Evolutionary conservation across 2,888 invertebrate genomes (phyloP).

Genomic region (Sinopyrophorus schimmeli): DNA sequence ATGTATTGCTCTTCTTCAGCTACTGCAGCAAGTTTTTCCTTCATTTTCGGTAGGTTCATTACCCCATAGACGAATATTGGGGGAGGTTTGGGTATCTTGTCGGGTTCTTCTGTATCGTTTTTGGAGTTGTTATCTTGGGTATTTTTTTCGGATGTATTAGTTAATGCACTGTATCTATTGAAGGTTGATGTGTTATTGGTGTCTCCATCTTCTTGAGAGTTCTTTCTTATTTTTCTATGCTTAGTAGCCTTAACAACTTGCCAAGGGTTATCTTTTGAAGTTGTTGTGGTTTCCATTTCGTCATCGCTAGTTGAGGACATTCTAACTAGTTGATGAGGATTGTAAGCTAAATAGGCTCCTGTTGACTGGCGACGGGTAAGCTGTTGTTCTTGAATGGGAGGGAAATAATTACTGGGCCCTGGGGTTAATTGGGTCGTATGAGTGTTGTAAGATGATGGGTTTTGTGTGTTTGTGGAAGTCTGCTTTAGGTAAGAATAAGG

Average conservation of each 20-base stretch:
- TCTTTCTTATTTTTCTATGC: conserved; percentile 14
- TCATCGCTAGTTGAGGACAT: conserved; percentile 10
- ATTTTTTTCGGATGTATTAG: conserved; percentile 6
- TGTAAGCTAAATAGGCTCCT: conserved; percentile 6
- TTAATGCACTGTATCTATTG: conserved; percentile 12
- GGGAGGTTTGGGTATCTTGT: conserved; percentile 14
- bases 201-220: neutral
- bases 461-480: too few relatives aligned
- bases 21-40: conserved; percentile 9
- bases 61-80: conserved; percentile 16
- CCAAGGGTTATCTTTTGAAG: conserved; percentile 14
- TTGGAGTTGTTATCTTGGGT: conserved; percentile 5
- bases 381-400: neutral
- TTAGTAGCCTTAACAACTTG: conserved; percentile 10
- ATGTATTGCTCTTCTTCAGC: conserved; percentile 16
- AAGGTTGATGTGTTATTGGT: neutral
- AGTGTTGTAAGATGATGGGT: too few relatives aligned
- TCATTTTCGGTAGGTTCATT: conserved; percentile 8
- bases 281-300: neutral
- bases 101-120: neutral
- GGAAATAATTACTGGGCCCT: too few relatives aligned
- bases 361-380: neutral
- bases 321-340: conserved; percentile 11
- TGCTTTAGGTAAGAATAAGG: too few relatives aligned
- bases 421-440: too few relatives aligned